Evolutionary conservation across 1,140 invertebrate species (phyloP).

Genomic region (Maconellicoccus hirsutus): DNA sequence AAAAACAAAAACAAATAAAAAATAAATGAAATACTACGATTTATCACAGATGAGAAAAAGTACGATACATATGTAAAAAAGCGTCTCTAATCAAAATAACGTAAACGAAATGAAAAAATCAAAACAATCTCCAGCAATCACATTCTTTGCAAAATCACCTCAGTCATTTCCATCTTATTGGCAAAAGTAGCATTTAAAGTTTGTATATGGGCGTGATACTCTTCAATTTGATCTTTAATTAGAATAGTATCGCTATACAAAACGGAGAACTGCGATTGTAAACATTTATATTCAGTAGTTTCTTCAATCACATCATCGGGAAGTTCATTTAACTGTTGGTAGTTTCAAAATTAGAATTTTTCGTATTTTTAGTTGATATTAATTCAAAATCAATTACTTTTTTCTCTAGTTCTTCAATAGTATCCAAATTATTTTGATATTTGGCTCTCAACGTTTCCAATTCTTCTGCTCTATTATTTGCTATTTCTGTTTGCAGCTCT

Average conservation of each 20-base stretch:
- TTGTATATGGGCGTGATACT: conserved; percentile 45
- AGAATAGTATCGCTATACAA: conserved; percentile 96
- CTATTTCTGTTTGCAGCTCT: conserved; percentile 83
- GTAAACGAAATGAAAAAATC: too few relatives aligned
- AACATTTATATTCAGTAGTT: conserved; percentile 94
- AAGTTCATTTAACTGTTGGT: conserved; percentile 70
- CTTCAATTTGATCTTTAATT: conserved; percentile 87
- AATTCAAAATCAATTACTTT: conserved; percentile 56
- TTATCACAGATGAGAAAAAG: too few relatives aligned
- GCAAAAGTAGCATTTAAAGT: conserved; percentile 80
- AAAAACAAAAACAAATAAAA: too few relatives aligned
- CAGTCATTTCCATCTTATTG: conserved; percentile 95
- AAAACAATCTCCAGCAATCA: too few relatives aligned
- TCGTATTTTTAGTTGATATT: background rate
- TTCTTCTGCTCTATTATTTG: conserved; percentile 81
- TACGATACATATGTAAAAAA: too few relatives aligned
- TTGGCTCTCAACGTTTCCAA: conserved; percentile 85
- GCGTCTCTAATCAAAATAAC: too few relatives aligned
- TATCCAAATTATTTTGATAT: conserved; percentile 80
- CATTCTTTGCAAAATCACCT: conserved; percentile 56
- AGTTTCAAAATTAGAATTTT: background rate
- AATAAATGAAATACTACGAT: too few relatives aligned
- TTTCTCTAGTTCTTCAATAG: conserved; percentile 93
- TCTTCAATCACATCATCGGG: conserved; percentile 93
- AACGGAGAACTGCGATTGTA: conserved; percentile 96